These are phyloP conservation scores for Sturnus vulgaris DNA, from an alignment of 2,113 vertebrate species.

Conservation along the genomic window DNA sequence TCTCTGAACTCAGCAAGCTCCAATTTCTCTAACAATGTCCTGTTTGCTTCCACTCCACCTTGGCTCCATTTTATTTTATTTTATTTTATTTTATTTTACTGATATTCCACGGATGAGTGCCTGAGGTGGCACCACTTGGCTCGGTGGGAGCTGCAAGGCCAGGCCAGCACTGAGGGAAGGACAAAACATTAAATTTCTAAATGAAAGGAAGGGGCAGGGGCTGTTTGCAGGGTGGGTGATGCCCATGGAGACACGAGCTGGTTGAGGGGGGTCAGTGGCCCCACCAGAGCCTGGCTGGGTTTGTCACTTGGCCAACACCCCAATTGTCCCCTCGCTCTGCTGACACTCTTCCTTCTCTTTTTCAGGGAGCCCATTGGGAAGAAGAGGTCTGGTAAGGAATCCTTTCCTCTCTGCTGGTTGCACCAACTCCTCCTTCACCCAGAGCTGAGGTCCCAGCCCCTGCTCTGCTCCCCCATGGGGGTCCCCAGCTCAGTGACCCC, in stretches of 20 bases:
- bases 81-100: too few species aligned
- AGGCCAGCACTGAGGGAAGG: background rate
- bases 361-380: conserved; percentile 90
- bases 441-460: background rate
- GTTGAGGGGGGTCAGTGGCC: background rate
- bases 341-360: conserved; percentile 37
- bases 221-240: background rate
- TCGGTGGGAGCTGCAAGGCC: background rate
- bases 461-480: background rate
- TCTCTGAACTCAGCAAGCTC: background rate
- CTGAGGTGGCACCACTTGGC: background rate
- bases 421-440: background rate
- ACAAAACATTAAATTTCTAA: background rate
- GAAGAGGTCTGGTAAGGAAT: conserved; percentile 90
- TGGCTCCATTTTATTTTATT: background rate
- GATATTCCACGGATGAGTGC: too few species aligned
- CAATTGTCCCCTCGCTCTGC: background rate
- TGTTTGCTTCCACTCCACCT: background rate
- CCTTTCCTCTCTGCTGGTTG: background rate
- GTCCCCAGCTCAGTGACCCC: fast-evolving
- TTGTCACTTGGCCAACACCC: background rate
- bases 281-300: background rate
- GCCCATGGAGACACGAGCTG: background rate
- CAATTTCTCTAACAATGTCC: background rate
- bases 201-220: background rate